Base-by-base conservation (phyloP, 2,888 invertebrate genomes). In the Tortrix viridana region DNA sequence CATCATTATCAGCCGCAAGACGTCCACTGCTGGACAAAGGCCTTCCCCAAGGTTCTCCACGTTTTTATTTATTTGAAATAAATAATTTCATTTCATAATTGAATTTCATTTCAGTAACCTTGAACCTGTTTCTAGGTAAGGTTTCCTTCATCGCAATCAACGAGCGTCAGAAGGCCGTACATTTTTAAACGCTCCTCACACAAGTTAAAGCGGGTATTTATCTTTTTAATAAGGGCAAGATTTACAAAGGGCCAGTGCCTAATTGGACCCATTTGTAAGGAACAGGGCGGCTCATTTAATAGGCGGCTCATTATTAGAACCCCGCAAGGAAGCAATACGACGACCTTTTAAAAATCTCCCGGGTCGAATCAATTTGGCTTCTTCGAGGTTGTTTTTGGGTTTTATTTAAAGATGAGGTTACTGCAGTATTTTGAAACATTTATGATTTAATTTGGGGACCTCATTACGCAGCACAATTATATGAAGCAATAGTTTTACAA, bases 211-310 rank as follows among this genome's bases (percentile, higher is more conserved):
- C 6, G 44, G 19, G 26, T 65, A 60, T 65, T 65, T 65, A 60
- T 65, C 52, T 65, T 56, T 65, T 60, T 52, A 60, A 65, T 60
- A 60, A 53, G 65, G 56, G 52, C 56, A 56, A 52, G 60, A 65
- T 65, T 60, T 47, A 52, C 50, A 56, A 58, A 60, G 60, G 60
- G 53, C 41, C 61, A 41, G 44, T 57, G 41, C 44, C 50, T 68
- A 66, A 68, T 68, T 68, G 61, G 61, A 20, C 61, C 56, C 68
- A 68, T 68, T 68, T 66, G 66, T 65, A 62, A 52, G 58, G 46
- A 50, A 52, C 18, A 53, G 53, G 49, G 43, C 43, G 64, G 57
- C 37, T 56, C 59, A 55, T 66, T 65, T 55, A 66, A 57, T 41
- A 52, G 61, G 44, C 37, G 55, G 22, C 52, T 64, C 66, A 60